Base-by-base conservation (phyloP, 1,140 invertebrate genomes). In the Aporrectodea caliginosa region DNA sequence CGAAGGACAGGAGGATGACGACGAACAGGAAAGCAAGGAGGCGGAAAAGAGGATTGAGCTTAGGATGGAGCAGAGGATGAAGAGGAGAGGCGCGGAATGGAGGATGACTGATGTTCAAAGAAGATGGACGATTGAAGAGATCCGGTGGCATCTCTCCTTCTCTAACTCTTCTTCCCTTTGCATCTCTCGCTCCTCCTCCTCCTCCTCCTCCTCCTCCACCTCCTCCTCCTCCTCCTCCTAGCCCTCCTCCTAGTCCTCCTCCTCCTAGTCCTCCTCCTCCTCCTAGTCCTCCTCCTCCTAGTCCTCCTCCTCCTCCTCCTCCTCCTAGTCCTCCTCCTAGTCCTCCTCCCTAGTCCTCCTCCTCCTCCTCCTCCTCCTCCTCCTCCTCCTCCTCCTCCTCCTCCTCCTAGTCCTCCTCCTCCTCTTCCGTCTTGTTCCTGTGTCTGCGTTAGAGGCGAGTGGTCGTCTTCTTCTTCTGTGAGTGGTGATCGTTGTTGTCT, bases 1-100 rank as follows among this genome's bases (percentile, higher is more conserved):
- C 78, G 71, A 68, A 75, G 31, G 72, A 76, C 29, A 70, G 75
- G 43, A 6, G 6, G 43, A 58, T 22, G 43, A 58, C 43, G 43
- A 58, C 43, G 43, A 58, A 6, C 6, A 58, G 6, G 43, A 58
- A 6, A 22, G 22, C 43, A 22, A 58, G 6, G 43, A 58, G 6
- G 43, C 6, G 6, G 43, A 58, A 58, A 58, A 6, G 43, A 58
- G 6, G 43, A 58, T 58, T 6, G 22, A 6, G 43, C 6, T 58
- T 6, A 58, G 6, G 43, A 58, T 58, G 43, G 22, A 12, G 43
- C 6, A 58, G 43, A 58, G 43, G 43, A 12, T 58, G 43, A 6
- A 6, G 6, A 12, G 43, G 22, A 22, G 6, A 22, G 22, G 43
- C 6, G 22, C 6, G 6, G 43, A 58, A 22, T 12, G 43, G 43